A percentile compares a stretch with the other conserved stretches of the same genome.
phyloP scores from a whole-genome alignment of 2,797 vertebrate genomes.

The Syndactyla subalaris region DNA sequence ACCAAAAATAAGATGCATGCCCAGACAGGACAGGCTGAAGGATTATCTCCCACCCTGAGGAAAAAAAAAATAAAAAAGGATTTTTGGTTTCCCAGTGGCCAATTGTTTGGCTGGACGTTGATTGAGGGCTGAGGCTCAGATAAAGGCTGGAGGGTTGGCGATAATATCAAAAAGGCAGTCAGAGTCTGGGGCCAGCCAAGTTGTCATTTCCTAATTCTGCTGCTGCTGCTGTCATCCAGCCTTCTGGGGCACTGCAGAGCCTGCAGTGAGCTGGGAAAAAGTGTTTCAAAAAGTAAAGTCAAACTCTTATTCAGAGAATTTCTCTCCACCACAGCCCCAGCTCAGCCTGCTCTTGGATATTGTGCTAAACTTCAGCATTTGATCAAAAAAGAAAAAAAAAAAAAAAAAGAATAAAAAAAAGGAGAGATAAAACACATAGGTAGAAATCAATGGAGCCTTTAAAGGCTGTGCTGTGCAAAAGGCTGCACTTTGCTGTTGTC shows the following conservation, averaged over 20 bases:
- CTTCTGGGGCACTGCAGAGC: neutral
- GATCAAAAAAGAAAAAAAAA: neutral
- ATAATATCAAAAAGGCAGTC: constrained; percentile 3
- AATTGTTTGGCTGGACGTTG: neutral
- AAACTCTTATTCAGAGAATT: neutral
- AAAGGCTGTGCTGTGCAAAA: constrained; percentile 58
- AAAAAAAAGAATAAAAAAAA: neutral
- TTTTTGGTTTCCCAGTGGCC: neutral
- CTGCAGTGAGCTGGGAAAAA: neutral
- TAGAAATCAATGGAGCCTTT: constrained; percentile 74
- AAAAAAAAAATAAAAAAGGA: neutral
- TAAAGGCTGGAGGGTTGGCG: neutral
- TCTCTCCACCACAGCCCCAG: neutral
- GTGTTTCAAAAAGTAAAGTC: neutral
- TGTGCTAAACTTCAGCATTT: constrained; percentile 56
- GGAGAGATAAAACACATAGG: constrained; percentile 49
- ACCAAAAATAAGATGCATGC: neutral
- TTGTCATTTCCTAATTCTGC: constrained; percentile 35
- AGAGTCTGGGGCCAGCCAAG: constrained; percentile 2
- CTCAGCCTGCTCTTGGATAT: constrained; percentile 1
- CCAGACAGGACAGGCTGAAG: neutral
- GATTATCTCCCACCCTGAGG: neutral
- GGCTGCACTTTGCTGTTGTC: constrained; percentile 72
- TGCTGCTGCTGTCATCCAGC: constrained; percentile 21
- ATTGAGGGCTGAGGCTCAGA: neutral